Evolutionary conservation across 2,888 invertebrate genomes (phyloP).

Genomic region (Homarus gammarus): DNA sequence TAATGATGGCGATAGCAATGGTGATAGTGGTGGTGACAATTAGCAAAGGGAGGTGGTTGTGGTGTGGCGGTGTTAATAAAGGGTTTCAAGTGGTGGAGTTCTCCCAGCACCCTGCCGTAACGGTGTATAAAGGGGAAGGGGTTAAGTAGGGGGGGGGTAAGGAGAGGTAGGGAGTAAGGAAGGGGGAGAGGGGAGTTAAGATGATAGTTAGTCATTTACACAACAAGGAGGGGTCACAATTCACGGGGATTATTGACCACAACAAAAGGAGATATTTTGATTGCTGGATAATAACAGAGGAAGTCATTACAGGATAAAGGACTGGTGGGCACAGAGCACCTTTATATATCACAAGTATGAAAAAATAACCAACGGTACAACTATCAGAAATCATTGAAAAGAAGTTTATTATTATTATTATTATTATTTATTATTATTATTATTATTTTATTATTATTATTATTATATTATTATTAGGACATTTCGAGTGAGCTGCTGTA

Average conservation of each 20-base stretch:
- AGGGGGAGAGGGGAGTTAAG: neutral
- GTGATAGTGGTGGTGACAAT: neutral
- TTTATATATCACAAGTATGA: slow-evolving; percentile 66
- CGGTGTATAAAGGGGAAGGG: neutral
- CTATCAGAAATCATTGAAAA: slow-evolving; percentile 47
- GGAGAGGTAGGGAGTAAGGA: neutral
- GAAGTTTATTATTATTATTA: no score
- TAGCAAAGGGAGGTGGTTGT: neutral
- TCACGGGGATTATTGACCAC: slow-evolving; percentile 40
- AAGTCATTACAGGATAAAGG: slow-evolving; percentile 25
- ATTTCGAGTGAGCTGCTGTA: slow-evolving; percentile 58
- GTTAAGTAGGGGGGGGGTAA: neutral
- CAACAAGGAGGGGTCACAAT: slow-evolving; percentile 5
- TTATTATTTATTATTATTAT: no score
- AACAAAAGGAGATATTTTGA: slow-evolving; percentile 48
- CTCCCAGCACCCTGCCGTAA: slow-evolving; percentile 15
- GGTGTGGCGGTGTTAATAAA: no score
- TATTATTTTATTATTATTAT: no score
- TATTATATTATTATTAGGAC: no score
- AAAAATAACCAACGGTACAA: slow-evolving; percentile 65
- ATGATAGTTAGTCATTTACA: no score
- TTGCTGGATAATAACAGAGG: slow-evolving; percentile 26
- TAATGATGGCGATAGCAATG: neutral
- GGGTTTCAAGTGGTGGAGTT: no score
- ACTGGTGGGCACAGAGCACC: slow-evolving; percentile 62